Conservation (phyloP, 1,140 invertebrate genomes). For the Drosophila azteca region DNA sequence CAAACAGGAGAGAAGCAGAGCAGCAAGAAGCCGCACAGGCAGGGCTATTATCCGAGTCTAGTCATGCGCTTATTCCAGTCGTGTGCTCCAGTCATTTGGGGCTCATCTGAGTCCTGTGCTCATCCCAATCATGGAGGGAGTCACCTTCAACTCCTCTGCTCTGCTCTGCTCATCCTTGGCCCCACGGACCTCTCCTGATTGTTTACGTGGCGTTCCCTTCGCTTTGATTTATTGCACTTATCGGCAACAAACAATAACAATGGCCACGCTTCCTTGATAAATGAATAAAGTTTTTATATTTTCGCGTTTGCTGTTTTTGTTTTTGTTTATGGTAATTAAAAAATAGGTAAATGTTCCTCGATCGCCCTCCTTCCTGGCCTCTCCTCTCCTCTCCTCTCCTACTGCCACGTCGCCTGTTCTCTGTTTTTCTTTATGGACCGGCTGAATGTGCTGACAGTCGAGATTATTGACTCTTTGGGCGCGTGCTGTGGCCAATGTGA, state of each 20-base stretch:
- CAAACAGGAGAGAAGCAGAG: not conserved
- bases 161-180: slow-evolving; percentile 21
- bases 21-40: not conserved
- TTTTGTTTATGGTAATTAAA: slow-evolving; percentile 74
- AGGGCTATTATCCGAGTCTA: too few species aligned
- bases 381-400: too few species aligned
- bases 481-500: slow-evolving; percentile 47
- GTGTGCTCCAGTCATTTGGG: too few species aligned
- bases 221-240: slow-evolving; percentile 74
- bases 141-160: not conserved
- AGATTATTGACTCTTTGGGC: slow-evolving; percentile 56
- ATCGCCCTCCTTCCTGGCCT: not conserved
- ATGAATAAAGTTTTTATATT: slow-evolving; percentile 71
- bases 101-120: too few species aligned
- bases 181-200: slow-evolving; percentile 37
- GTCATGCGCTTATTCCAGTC: too few species aligned
- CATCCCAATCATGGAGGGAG: too few species aligned
- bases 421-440: slow-evolving; percentile 43
- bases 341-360: slow-evolving; percentile 46
- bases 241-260: slow-evolving; percentile 48
- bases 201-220: slow-evolving; percentile 53
- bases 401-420: not conserved
- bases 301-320: slow-evolving; percentile 16
- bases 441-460: slow-evolving; percentile 55
- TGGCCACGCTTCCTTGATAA: slow-evolving; percentile 54